These are phyloP conservation scores for Polyodon spathula DNA, from an alignment of 2,113 vertebrate genomes.

Conservation along the genomic window DNA sequence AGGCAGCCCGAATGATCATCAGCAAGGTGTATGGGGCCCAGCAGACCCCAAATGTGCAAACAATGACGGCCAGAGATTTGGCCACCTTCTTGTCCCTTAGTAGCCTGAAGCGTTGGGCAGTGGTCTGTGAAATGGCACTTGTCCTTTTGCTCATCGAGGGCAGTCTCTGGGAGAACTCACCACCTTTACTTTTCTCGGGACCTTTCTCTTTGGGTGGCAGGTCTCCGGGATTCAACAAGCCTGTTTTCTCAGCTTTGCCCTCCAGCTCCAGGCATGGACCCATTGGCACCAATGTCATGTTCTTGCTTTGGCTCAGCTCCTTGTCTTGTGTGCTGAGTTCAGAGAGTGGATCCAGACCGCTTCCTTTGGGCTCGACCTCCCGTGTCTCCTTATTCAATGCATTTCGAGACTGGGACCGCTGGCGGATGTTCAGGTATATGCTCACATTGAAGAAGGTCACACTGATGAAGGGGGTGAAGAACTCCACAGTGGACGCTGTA, in stretches of 20 bases:
- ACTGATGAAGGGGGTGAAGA: constrained; percentile 68
- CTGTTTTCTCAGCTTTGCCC: no score
- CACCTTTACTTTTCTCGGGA: constrained; percentile 36
- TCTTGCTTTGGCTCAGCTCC: no score
- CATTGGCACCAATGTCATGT: no score
- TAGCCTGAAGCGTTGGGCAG: constrained; percentile 59
- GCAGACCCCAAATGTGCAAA: constrained; percentile 64
- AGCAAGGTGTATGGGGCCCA: constrained; percentile 68
- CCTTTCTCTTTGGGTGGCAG: no score
- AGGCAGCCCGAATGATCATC: constrained; percentile 66
- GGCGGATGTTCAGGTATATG: constrained; percentile 69
- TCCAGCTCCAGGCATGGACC: no score
- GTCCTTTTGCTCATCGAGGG: constrained; percentile 49
- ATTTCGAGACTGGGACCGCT: constrained; percentile 49
- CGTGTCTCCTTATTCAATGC: constrained; percentile 41
- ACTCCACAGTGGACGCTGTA: constrained; percentile 61
- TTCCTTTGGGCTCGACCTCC: no score
- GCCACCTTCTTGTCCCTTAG: constrained; percentile 66
- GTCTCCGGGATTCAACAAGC: no score
- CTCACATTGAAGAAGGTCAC: constrained; percentile 68
- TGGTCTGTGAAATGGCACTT: constrained; percentile 52
- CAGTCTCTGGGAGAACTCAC: constrained; percentile 34
- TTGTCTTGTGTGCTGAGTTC: no score
- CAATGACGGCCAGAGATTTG: constrained; percentile 61
- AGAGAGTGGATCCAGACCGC: no score